A percentile compares a stretch with the other conserved stretches of the same genome.
Evolutionary conservation across 2,888 invertebrate genomes (phyloP).

Genomic region (Melieria picta): DNA sequence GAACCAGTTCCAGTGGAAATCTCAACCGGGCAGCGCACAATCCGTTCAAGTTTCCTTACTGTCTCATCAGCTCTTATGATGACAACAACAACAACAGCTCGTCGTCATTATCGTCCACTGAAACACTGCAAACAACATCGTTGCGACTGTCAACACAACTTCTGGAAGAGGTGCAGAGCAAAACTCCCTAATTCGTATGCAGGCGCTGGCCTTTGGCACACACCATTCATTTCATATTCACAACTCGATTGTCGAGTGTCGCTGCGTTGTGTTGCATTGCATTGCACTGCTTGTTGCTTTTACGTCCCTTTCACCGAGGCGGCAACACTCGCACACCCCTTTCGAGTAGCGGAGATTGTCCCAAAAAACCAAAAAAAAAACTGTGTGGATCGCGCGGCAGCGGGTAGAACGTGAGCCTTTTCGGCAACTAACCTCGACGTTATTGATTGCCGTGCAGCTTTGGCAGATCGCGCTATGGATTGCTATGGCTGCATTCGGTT

Average conservation of each 20-base stretch:
- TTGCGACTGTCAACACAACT: too few species aligned
- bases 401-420: constrained; percentile 55
- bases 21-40: too few species aligned
- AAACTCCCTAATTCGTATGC: constrained; percentile 31
- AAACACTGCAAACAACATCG: too few species aligned
- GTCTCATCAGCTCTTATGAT: too few species aligned
- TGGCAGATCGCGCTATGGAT: too few species aligned
- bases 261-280: not conserved
- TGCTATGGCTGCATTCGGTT: too few species aligned
- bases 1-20: too few species aligned
- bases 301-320: not conserved
- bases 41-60: too few species aligned
- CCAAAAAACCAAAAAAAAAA: not conserved
- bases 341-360: not conserved
- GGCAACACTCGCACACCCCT: not conserved
- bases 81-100: too few species aligned
- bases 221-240: constrained; percentile 53
- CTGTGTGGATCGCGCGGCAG: too few species aligned
- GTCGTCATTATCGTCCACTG: too few species aligned
- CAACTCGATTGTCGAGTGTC: constrained; percentile 33
- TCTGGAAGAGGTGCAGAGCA: not conserved
- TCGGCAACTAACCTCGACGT: constrained; percentile 49
- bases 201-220: constrained; percentile 46
- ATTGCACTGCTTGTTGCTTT: not conserved
- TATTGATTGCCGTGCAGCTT: too few species aligned